Evolutionary conservation across 2,797 vertebrate species (phyloP), one percentile per base, ranked within the genome.

Genomic region (Rhinoraja longicauda): DNA sequence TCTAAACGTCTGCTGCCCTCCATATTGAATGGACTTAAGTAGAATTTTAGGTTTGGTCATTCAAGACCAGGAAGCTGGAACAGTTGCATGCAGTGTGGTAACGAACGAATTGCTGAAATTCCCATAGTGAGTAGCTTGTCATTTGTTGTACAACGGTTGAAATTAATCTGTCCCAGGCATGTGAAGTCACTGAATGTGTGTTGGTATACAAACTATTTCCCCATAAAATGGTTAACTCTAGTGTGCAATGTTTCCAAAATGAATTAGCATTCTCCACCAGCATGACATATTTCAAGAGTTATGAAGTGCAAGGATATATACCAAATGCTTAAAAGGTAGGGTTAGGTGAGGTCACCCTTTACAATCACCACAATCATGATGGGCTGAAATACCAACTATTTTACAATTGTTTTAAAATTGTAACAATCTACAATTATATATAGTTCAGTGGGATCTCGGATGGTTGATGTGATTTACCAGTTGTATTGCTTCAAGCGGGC

Each of bases 41-140:
- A 59, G 4, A 62, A 86, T 59, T 59, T 59, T 84, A n/a, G n/a
- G 21, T 75, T 6, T 19, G 39, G 39, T 72, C 36, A 15, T 53
- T 91, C 9, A 75, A 39, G 70, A 73, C 39, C 39, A 75, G 67
- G 36, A 92, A 92, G 36, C 70, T 45, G 90, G 70, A 92, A 45
- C 5, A 26, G 67, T 92, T 92, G 53, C 90, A 45, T 91, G 90
- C 70, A 88, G 90, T 75, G 70, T 92, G 70, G 39, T 73, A 73
- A 75, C 90, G 70, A 92, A 39, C 75, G 39, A 92, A 75, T 92
- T 95, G 93, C 94, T 95, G 94, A 95, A 94, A 94, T 95, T 88
- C 93, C 94, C 82, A 84, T 93, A 94, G 82, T 93, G 94, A 95
- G 92, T 93, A 78, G 94, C 94, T 94, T 96, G 95, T 96, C 96